Percentiles rank a stretch among this genome's conserved stretches.
These are phyloP conservation scores for Phrixothrix hirtus DNA, from an alignment of 2,888 invertebrate genomes.

Conservation along the genomic window DNA sequence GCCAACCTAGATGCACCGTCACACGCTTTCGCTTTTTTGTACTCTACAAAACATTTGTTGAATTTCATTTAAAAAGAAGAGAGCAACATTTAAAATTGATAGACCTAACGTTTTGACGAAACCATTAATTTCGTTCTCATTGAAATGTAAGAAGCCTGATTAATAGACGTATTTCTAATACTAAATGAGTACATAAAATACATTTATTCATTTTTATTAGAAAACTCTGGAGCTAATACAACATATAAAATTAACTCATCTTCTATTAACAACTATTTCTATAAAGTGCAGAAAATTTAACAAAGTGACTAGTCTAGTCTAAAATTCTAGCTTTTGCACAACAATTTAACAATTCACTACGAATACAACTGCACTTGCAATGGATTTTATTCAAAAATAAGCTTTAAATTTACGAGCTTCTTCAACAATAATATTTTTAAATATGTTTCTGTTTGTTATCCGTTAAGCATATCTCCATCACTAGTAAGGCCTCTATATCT, in stretches of 20 bases:
- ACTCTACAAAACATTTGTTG: too few species aligned
- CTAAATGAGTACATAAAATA: too few species aligned
- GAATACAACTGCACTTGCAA: constrained; percentile 14
- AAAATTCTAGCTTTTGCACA: constrained; percentile 16
- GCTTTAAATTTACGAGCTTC: too few species aligned
- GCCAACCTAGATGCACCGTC: constrained; percentile 36
- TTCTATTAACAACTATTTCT: constrained; percentile 11
- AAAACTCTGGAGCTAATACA: constrained; percentile 22
- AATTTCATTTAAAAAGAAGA: too few species aligned
- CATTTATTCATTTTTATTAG: constrained; percentile 10
- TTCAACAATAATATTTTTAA: too few species aligned
- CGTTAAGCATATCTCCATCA: too few species aligned
- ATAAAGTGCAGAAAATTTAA: constrained; percentile 21
- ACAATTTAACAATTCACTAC: constrained; percentile 17
- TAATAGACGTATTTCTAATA: too few species aligned
- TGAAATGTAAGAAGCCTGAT: too few species aligned
- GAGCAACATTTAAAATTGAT: too few species aligned
- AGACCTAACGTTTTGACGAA: too few species aligned
- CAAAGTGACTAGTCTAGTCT: constrained; percentile 24
- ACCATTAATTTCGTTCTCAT: too few species aligned
- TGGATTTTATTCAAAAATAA: constrained; percentile 7
- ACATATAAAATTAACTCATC: constrained; percentile 29
- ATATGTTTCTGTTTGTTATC: too few species aligned
- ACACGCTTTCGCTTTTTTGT: constrained; percentile 35
- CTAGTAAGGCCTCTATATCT: constrained; percentile 6